Percentiles rank a stretch among this genome's conserved stretches.
phyloP scores from a whole-genome alignment of 2,888 invertebrate species.

The Rugalucina vietnamica region DNA sequence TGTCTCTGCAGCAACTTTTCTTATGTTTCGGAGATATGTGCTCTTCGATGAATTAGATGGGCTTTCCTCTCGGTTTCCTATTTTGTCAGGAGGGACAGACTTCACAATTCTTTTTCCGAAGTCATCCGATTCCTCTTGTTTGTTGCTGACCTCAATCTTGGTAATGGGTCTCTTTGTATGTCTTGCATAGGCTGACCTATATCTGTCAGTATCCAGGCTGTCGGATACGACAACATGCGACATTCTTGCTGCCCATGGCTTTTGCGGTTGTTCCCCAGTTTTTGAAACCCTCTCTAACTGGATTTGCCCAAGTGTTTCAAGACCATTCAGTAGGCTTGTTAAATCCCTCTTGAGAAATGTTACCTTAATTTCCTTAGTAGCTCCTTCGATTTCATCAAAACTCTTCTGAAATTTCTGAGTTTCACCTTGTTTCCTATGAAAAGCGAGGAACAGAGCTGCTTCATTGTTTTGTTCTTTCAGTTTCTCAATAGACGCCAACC shows the following conservation, averaged over 20 bases:
- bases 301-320: not conserved
- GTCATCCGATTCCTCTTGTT: not conserved
- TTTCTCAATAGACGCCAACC: not conserved
- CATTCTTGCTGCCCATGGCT: not conserved
- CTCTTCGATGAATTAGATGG: not conserved
- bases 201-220: not conserved
- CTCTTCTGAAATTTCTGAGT: not conserved
- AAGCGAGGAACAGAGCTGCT: not conserved
- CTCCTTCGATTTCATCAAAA: not conserved
- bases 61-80: not conserved
- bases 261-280: not conserved
- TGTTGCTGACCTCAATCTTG: not conserved
- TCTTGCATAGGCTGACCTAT: not conserved
- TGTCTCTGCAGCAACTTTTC: not conserved
- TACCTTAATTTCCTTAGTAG: not conserved
- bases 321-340: not conserved
- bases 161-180: not conserved
- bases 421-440: not conserved
- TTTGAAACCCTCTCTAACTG: not conserved
- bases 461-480: conserved; percentile 5
- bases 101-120: not conserved
- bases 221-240: not conserved
- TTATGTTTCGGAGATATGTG: not conserved
- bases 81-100: not conserved
- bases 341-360: not conserved